Evolutionary conservation across 1,140 invertebrate species (phyloP), one percentile per base, ranked within the genome.

Genomic region (Ladona fulva): DNA sequence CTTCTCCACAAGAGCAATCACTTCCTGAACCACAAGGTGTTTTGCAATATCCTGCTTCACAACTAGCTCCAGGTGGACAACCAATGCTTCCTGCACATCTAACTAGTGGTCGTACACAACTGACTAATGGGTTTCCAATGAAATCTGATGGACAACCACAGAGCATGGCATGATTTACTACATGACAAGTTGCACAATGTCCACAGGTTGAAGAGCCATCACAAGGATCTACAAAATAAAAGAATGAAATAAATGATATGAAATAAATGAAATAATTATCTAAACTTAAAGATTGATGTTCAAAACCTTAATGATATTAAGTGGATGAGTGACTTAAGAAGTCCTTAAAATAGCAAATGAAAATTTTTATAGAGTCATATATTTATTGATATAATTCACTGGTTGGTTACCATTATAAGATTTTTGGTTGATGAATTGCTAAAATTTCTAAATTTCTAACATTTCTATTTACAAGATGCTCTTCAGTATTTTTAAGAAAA

Each of bases 81-180:
- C 91, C 89, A 79, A 92, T 93, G 74, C 82, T 83, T 0, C 87
- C 87, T 83, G 93, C 87, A 82, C 93, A 92, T 81, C 90, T 87
- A 81, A 89, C 84, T 78, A 88, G 85, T 74, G 89, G 88, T 83
- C 90, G 90, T 24, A 87, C 87, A 80, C 94, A 96, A 79, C 90
- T 89, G 0, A 92, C 88, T 0, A 93, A 84, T 11, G 94, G 93
- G 84, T 96, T 93, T 42, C 94, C 95, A 37, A 93, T 88, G 77
- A 91, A 94, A 83, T 92, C 91, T 29, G 89, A 86, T 5, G 94
- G 91, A 82, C 95, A 97, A 81, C 90, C 93, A 82, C 95, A 97
- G 81, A 94, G 92, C 0, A 92, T 90, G 37, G 92, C 89, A 81
- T 96, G 94, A 84, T 95, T 93, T 37, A 92, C 88, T 3, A 95